These are phyloP conservation scores for Zaprionus kolodkinae DNA, from an alignment of 1,140 invertebrate genomes.

Conservation along the genomic window DNA sequence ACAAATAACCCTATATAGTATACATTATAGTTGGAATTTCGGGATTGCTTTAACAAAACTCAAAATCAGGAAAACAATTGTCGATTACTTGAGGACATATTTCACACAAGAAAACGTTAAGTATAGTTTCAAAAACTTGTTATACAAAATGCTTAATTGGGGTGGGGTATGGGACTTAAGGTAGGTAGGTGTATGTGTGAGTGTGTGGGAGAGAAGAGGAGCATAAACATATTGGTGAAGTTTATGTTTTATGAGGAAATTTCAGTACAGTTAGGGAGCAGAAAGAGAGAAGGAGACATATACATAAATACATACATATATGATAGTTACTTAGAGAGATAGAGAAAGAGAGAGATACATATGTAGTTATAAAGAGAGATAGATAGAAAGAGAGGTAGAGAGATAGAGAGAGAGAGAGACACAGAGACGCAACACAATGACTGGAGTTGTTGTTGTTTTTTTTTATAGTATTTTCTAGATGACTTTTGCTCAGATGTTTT, in stretches of 20 bases:
- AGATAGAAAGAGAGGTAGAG: constrained; percentile 33
- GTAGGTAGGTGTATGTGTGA: neutral
- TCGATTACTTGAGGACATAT: constrained; percentile 19
- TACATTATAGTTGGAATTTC: constrained; percentile 11
- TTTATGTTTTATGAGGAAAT: constrained; percentile 21
- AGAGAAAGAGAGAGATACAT: constrained; percentile 46
- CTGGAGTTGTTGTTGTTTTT: constrained; percentile 51
- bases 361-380: constrained; percentile 24
- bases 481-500: constrained; percentile 59
- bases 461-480: constrained; percentile 37
- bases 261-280: neutral
- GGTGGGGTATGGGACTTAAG: neutral
- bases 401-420: constrained; percentile 42
- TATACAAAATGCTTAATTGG: constrained; percentile 66
- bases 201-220: constrained; percentile 3
- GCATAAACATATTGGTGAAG: constrained; percentile 56
- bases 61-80: constrained; percentile 39
- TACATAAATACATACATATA: neutral
- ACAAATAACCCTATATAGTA: constrained; percentile 24
- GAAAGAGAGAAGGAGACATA: constrained; percentile 4
- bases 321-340: constrained; percentile 41
- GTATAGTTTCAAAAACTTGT: constrained; percentile 40
- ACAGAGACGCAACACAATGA: constrained; percentile 68
- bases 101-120: constrained; percentile 56
- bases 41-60: constrained; percentile 31